These are phyloP conservation scores for Drosophila prosaltans DNA, from an alignment of 1,140 invertebrate species.

Conservation along the genomic window DNA sequence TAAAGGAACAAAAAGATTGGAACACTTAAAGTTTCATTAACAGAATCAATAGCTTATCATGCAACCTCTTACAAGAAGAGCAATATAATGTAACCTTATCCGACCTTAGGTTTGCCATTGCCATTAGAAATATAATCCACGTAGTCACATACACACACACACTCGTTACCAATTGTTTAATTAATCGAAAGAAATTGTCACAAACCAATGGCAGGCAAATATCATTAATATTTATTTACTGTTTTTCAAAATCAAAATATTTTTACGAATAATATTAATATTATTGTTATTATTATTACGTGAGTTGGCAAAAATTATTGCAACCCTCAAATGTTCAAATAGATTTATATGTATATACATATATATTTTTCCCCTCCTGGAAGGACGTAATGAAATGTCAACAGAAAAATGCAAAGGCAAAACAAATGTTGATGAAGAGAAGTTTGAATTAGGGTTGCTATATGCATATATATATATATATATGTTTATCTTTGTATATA, in stretches of 20 bases:
- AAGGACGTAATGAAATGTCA: slow-evolving; percentile 69
- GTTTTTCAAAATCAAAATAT: slow-evolving; percentile 57
- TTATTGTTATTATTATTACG: slow-evolving; percentile 72
- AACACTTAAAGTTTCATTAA: too few species aligned
- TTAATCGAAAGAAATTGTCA: slow-evolving; percentile 65
- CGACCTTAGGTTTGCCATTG: too few species aligned
- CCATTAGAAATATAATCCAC: too few species aligned
- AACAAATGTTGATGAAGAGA: slow-evolving; percentile 34
- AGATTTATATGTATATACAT: too few species aligned
- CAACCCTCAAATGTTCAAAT: slow-evolving; percentile 38
- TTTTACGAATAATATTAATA: slow-evolving; percentile 69
- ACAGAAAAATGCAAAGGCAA: slow-evolving; percentile 44
- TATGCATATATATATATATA: not conserved
- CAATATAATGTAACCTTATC: too few species aligned
- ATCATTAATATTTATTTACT: slow-evolving; percentile 67
- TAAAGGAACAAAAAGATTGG: too few species aligned
- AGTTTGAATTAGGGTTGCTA: slow-evolving; percentile 12
- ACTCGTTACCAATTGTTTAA: not conserved
- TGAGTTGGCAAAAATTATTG: slow-evolving; percentile 57
- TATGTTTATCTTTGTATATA: not conserved
- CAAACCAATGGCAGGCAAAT: slow-evolving; percentile 48
- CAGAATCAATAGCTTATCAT: too few species aligned
- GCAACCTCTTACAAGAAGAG: too few species aligned
- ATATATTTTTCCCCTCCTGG: not conserved
- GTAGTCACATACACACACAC: not conserved